Evolutionary conservation across 2,113 vertebrate genomes (phyloP).

Genomic region (Crypturellus undulatus): DNA sequence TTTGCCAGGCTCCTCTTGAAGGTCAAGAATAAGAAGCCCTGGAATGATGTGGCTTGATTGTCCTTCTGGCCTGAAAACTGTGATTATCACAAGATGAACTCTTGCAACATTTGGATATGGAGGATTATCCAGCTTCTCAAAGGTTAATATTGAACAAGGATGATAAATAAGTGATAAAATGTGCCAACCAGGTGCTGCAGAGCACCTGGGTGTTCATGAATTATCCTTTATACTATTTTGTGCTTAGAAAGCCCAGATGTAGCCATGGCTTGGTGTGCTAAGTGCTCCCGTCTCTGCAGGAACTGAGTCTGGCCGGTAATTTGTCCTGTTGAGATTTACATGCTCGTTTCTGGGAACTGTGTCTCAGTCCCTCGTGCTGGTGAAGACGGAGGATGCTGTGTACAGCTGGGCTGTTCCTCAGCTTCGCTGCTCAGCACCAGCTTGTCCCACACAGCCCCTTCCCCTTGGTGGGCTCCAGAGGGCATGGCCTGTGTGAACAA

Average conservation of each 20-base stretch:
- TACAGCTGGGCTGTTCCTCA: not conserved
- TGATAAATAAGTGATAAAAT: not conserved
- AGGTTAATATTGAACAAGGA: not conserved
- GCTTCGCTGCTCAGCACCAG: not conserved
- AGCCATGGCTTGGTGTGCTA: not conserved
- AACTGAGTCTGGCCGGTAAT: not conserved
- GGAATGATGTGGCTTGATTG: not conserved
- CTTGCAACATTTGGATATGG: not conserved
- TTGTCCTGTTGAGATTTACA: not conserved
- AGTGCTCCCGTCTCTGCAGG: not conserved
- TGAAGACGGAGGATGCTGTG: not conserved
- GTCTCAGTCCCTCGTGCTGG: not conserved
- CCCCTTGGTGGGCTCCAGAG: not conserved
- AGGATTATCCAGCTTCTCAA: not conserved
- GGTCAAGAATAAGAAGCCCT: not conserved
- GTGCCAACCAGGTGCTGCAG: not conserved
- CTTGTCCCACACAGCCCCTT: not conserved
- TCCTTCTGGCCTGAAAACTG: not conserved
- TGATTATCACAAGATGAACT: not conserved
- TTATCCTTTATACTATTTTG: not conserved
- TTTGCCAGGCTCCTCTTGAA: not conserved
- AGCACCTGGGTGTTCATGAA: not conserved
- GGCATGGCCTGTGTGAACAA: not conserved
- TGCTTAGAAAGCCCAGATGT: not conserved
- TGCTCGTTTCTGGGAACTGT: not conserved